Evolutionary conservation across 1,140 invertebrate genomes (phyloP).

Genomic region (Harpegnathos saltator): DNA sequence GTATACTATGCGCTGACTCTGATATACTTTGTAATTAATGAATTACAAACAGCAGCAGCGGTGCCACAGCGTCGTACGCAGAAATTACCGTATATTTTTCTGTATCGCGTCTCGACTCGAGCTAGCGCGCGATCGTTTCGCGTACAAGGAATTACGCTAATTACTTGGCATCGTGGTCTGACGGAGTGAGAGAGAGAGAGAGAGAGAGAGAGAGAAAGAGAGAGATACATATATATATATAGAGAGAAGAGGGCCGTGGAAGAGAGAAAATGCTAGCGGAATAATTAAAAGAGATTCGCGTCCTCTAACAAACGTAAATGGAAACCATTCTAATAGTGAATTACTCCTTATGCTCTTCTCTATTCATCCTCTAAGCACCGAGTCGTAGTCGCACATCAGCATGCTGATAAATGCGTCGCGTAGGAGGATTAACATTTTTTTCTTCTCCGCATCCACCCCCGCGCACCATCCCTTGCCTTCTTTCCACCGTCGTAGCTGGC

Average conservation of each 20-base stretch:
- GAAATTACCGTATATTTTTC: conserved; percentile 34
- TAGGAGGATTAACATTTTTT: conserved; percentile 56
- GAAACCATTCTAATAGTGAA: conserved; percentile 45
- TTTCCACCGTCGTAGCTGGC: background rate
- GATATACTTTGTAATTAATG: conserved; percentile 35
- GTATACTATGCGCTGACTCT: background rate
- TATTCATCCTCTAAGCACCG: conserved; percentile 43
- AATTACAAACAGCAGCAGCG: conserved; percentile 14
- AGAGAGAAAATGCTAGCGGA: conserved; percentile 11
- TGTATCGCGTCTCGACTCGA: background rate
- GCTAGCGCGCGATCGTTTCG: conserved; percentile 7
- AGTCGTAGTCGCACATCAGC: conserved; percentile 17
- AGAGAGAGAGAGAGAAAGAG: conserved; percentile 4
- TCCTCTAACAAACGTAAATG: conserved; percentile 39
- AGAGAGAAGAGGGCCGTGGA: background rate
- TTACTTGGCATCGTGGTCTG: conserved; percentile 20
- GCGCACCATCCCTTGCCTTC: no score
- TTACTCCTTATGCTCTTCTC: conserved; percentile 51
- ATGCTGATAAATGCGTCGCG: conserved; percentile 48
- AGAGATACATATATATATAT: background rate
- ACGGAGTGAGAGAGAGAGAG: background rate
- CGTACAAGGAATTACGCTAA: conserved; percentile 37
- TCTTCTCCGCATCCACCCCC: no score
- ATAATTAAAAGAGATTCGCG: conserved; percentile 53
- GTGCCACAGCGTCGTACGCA: no score